A percentile compares a stretch with the other conserved stretches of the same genome.
Conservation (phyloP, 2,888 invertebrate genomes). For the Melanophora roralis region DNA sequence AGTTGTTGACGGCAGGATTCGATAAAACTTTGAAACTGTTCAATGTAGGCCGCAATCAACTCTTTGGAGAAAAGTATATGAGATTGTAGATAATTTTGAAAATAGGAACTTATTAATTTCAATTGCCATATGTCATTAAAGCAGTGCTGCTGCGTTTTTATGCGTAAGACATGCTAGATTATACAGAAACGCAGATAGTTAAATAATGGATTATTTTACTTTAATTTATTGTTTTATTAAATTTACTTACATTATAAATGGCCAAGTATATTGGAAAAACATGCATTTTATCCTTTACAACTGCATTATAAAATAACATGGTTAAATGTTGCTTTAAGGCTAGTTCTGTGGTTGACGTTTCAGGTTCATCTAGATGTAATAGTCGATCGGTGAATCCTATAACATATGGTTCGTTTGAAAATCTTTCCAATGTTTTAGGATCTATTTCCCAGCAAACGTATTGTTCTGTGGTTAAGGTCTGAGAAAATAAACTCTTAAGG, state of each 20-base stretch:
- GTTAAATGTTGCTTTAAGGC: conserved; percentile 81
- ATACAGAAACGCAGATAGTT: too few species aligned
- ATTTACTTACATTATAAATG: conserved; percentile 81
- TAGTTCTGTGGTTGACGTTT: conserved; percentile 71
- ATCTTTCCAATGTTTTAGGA: conserved; percentile 84
- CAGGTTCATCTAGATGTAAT: conserved; percentile 75
- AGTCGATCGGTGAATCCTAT: conserved; percentile 85
- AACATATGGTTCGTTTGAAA: conserved; percentile 85
- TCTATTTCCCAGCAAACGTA: conserved; percentile 77
- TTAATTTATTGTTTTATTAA: too few species aligned
- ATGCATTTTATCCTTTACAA: conserved; percentile 87
- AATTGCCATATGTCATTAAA: conserved; percentile 84
- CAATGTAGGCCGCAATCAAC: conserved; percentile 72
- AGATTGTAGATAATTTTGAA: conserved; percentile 64
- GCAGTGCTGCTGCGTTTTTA: conserved; percentile 60
- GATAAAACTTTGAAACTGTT: conserved; percentile 70
- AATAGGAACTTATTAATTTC: conserved; percentile 82
- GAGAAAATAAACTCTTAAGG: conserved; percentile 86
- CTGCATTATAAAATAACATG: conserved; percentile 87
- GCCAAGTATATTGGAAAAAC: conserved; percentile 85
- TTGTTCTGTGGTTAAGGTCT: conserved; percentile 86
- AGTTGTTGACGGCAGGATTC: conserved; percentile 67
- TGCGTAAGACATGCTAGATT: conserved; percentile 68
- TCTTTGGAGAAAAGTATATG: conserved; percentile 73
- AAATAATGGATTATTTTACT: too few species aligned